Evolutionary conservation across 2,797 vertebrate genomes (phyloP).

Genomic region (Acomys russatus): DNA sequence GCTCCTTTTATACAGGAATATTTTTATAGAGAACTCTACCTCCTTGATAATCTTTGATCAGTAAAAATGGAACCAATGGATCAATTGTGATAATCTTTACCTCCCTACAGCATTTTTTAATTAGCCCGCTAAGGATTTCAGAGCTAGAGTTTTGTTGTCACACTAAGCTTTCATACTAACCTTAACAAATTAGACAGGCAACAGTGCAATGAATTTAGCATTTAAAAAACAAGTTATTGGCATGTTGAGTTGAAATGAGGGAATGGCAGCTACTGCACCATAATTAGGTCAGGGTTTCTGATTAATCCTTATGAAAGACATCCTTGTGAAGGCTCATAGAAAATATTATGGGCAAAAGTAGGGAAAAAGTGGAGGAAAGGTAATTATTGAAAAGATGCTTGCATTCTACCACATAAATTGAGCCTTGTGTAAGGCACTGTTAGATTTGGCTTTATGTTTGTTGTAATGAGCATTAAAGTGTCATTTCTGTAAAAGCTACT

Average conservation of each 20-base stretch:
- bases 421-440: constrained; percentile 14
- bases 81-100: constrained; percentile 73
- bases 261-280: constrained; percentile 46
- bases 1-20: background rate
- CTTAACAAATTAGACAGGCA: constrained; percentile 8
- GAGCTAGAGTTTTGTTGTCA: constrained; percentile 50
- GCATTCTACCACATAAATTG: background rate
- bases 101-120: constrained; percentile 71
- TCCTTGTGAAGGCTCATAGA: constrained; percentile 25
- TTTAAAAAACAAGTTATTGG: constrained; percentile 74
- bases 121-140: constrained; percentile 71
- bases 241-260: constrained; percentile 23
- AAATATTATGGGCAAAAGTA: constrained; percentile 61
- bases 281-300: constrained; percentile 69
- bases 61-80: constrained; percentile 69
- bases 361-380: background rate
- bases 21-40: constrained; percentile 63
- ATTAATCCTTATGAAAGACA: constrained; percentile 3
- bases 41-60: constrained; percentile 31
- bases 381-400: constrained; percentile 13
- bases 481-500: constrained; percentile 40
- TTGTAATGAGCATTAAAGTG: background rate
- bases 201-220: constrained; percentile 47
- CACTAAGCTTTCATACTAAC: constrained; percentile 59
- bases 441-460: background rate